phyloP scores from a whole-genome alignment of 1,140 invertebrate species.

The Sinonovacula constricta region DNA sequence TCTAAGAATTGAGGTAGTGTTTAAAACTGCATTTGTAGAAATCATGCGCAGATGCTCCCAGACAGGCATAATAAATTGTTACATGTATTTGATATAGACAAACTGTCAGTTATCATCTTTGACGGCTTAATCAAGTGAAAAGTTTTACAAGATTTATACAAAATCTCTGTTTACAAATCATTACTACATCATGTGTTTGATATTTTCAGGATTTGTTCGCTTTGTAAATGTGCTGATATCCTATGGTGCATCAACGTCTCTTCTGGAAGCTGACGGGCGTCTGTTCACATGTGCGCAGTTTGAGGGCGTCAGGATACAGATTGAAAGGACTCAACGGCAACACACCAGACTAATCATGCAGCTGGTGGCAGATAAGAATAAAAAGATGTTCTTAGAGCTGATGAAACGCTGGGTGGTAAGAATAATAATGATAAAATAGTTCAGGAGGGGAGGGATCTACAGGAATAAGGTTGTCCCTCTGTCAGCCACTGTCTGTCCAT shows the following conservation, averaged over 20 bases:
- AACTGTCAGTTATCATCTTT: no score
- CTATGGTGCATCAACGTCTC: constrained; percentile 67
- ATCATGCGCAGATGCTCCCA: no score
- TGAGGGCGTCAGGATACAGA: constrained; percentile 67
- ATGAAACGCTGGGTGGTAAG: constrained; percentile 68
- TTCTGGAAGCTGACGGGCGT: constrained; percentile 60
- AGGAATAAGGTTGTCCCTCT: neutral
- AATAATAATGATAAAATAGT: no score
- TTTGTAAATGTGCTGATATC: constrained; percentile 65
- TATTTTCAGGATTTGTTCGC: constrained; percentile 66
- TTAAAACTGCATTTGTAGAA: no score
- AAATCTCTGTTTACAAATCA: no score
- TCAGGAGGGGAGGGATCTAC: no score
- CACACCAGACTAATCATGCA: constrained; percentile 67
- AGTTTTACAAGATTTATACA: no score
- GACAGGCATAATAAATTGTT: no score
- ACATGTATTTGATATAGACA: no score
- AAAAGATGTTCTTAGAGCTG: constrained; percentile 57
- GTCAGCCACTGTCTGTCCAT: neutral
- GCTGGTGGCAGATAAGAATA: constrained; percentile 60
- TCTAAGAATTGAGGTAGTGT: no score
- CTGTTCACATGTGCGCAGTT: constrained; percentile 66
- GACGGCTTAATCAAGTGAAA: no score
- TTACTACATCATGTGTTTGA: no score
- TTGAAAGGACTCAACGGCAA: constrained; percentile 60